Evolutionary conservation across 1,140 invertebrate species (phyloP), one percentile per base, ranked within the genome.

Genomic region (Drosophila yakuba): DNA sequence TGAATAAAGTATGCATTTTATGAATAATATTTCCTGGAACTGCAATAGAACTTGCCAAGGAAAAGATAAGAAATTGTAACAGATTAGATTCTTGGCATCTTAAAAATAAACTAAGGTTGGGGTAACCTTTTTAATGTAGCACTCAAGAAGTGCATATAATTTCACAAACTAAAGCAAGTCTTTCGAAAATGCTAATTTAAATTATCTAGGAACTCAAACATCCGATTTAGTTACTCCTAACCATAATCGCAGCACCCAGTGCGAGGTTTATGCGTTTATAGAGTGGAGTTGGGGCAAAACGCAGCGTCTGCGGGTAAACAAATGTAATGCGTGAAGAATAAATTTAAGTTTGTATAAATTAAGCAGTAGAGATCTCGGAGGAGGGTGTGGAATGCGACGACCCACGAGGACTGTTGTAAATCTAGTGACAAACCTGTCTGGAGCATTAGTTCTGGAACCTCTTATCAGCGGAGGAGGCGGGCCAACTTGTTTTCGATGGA

Each of bases 261-360:
- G 39, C n/a, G 59, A 62, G 15, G 60, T 62, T 32, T 32, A 32
- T 32, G 32, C 55, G 59, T 63, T 63, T 63, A 59, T 64, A 36
- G 61, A 11, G 61, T 60, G 20, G 8, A 36, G 11, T 23, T 15
- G 39, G 28, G 35, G 47, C 8, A 68, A 25, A 43, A 32, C 51
- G 38, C 43, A 63, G 17, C 55, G 50, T 39, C 20, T 10, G 38
- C n/a, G 14, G 15, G 44, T 20, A 79, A 76, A 76, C 43, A 82
- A 61, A 61, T 72, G 41, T 63, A 88, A 76, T 88, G 83, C 80
- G 83, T 88, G 83, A 88, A 88, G 39, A 89, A 79, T 83, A 88
- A 88, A 88, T 79, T 74, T 73, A 77, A 52, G 52, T 74, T 66
- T 55, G 12, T 56, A 74, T 88, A 88, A 88, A 88, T 88, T 59